phyloP scores from a whole-genome alignment of 2,888 invertebrate species.

The Ditylenchus weischeri region DNA sequence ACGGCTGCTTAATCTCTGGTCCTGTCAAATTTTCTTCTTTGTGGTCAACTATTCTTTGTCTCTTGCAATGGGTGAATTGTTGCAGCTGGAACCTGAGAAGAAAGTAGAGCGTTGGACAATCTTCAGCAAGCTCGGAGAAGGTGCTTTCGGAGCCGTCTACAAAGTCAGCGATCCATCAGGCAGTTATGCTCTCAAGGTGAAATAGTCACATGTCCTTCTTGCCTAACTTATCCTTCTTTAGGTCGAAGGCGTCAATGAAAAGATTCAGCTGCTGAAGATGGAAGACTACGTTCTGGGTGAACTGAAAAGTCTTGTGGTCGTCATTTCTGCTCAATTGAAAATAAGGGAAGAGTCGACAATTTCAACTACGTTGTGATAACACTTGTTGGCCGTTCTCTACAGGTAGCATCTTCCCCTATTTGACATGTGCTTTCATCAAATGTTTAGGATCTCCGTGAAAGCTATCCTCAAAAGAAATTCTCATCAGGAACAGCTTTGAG shows the following conservation, averaged over 20 bases:
- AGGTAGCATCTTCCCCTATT: slow-evolving; percentile 3
- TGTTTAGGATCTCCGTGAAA: slow-evolving; percentile 27
- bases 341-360: slow-evolving; percentile 25
- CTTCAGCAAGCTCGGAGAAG: slow-evolving; percentile 19
- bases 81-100: slow-evolving; percentile 24
- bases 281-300: slow-evolving; percentile 16
- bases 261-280: slow-evolving; percentile 27
- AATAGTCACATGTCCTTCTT: too few species aligned
- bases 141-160: slow-evolving; percentile 19
- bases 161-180: not conserved
- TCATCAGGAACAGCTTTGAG: slow-evolving; percentile 45
- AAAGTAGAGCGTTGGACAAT: slow-evolving; percentile 30
- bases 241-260: slow-evolving; percentile 28
- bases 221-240: not conserved
- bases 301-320: slow-evolving; percentile 7
- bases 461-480: slow-evolving; percentile 25
- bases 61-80: slow-evolving; percentile 22
- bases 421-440: not conserved
- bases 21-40: too few species aligned
- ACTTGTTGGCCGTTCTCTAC: slow-evolving; percentile 27
- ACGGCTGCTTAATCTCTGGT: too few species aligned
- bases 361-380: slow-evolving; percentile 38
- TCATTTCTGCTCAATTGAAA: slow-evolving; percentile 35
- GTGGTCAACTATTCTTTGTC: not conserved
- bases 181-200: slow-evolving; percentile 17